A percentile compares a stretch with the other conserved stretches of the same genome.
Evolutionary conservation across 2,888 invertebrate species (phyloP).

Genomic region (Malthinus flaveolus): DNA sequence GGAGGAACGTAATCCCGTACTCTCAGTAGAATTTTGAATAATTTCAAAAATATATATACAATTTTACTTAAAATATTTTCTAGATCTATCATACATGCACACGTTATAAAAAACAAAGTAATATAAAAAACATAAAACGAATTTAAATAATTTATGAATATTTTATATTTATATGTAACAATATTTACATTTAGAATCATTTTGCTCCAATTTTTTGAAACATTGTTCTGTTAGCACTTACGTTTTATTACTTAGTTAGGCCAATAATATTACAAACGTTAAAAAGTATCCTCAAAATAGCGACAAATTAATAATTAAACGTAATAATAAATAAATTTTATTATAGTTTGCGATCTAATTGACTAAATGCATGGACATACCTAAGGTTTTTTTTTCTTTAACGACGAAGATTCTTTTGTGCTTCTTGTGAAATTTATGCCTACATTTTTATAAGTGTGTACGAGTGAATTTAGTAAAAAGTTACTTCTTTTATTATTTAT

Average conservation of each 20-base stretch:
- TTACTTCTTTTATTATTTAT: not conserved
- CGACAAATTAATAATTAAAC: slow-evolving; percentile 36
- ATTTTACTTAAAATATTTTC: slow-evolving; percentile 43
- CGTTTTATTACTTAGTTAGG: slow-evolving; percentile 36
- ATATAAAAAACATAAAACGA: slow-evolving; percentile 15
- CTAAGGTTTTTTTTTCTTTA: slow-evolving; percentile 14
- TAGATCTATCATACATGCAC: slow-evolving; percentile 46
- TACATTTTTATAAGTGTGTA: slow-evolving; percentile 2
- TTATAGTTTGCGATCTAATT: slow-evolving; percentile 40
- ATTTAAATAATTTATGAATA: slow-evolving; percentile 45
- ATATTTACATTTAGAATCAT: slow-evolving; percentile 63
- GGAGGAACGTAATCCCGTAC: slow-evolving; percentile 56
- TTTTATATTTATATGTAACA: slow-evolving; percentile 56
- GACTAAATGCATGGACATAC: slow-evolving; percentile 45
- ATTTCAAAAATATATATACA: slow-evolving; percentile 49
- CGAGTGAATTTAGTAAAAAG: slow-evolving; percentile 10
- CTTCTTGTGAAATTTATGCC: slow-evolving; percentile 3
- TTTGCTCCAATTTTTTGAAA: slow-evolving; percentile 46
- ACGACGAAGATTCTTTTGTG: slow-evolving; percentile 1
- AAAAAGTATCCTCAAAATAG: slow-evolving; percentile 27
- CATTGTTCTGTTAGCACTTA: slow-evolving; percentile 35
- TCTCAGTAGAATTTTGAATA: slow-evolving; percentile 52
- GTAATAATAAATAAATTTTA: slow-evolving; percentile 35
- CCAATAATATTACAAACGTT: slow-evolving; percentile 38
- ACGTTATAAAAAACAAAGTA: slow-evolving; percentile 34